Evolutionary conservation across 2,113 vertebrate genomes (phyloP).

Genomic region (Cranoglanis bouderius): DNA sequence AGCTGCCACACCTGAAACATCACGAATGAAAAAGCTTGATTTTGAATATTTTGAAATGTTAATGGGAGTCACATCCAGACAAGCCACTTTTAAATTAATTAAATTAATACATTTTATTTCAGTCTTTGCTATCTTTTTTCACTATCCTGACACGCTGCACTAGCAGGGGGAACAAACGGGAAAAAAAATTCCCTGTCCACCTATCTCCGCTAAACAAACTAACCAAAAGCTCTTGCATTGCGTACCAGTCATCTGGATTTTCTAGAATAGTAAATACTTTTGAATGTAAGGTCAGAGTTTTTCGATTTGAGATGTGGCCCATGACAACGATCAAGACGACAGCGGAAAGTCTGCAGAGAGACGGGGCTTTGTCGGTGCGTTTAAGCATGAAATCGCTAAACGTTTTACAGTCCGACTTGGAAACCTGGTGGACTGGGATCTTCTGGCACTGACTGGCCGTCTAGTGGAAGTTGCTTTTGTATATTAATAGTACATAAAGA

Average conservation of each 20-base stretch:
- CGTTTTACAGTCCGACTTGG: background rate
- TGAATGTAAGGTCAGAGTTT: background rate
- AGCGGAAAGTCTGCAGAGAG: background rate
- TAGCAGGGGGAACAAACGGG: fast-evolving
- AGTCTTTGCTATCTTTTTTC: background rate
- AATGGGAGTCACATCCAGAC: background rate
- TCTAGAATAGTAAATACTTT: background rate
- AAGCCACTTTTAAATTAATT: no score
- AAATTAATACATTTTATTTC: background rate
- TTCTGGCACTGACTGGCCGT: background rate
- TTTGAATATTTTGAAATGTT: background rate
- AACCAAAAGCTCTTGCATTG: background rate
- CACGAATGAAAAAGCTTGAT: background rate
- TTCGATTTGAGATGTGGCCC: background rate
- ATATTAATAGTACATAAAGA: background rate
- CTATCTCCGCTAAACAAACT: background rate
- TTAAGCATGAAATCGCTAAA: background rate
- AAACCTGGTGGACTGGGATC: background rate
- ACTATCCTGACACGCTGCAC: background rate
- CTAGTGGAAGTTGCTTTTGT: background rate
- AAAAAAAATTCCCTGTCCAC: background rate
- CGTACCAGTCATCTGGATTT: background rate
- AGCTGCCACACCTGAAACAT: slow-evolving; percentile 92
- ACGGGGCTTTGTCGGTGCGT: background rate
- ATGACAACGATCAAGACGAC: background rate